Base-by-base conservation (phyloP, 2,888 invertebrate genomes). In the Cryptocheilus praepositus region DNA sequence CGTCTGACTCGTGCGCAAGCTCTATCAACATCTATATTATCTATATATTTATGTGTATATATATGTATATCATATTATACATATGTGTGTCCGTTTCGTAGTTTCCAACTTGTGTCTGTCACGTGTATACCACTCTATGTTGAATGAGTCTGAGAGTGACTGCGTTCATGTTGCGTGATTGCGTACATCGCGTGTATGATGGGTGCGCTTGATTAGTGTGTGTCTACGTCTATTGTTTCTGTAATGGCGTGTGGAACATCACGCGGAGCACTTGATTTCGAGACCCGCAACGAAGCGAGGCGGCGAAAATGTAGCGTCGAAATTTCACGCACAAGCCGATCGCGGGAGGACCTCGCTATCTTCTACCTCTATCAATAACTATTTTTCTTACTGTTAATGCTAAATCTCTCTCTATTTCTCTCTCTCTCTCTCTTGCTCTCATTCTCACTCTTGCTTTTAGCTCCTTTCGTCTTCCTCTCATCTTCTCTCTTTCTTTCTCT, bases 21-120 rank as follows among this genome's bases (percentile, higher is more conserved):
- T 57, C 57, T 28, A 45, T 59, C 57, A 53, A 21, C 19, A 55
- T 28, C 25, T 62, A 28, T 51, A 45, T 53, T 51, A 36, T 58
- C 53, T 43, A 67, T 62, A 67, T 72, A 65, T 64, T 60, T 67
- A 71, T 67, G 57, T 68, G 61, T 72, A 11, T 36, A 36, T 67
- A 59, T 68, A 63, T 72, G 36, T 36, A 36, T 36, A 36, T 36
- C 64, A 77, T 69, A 71, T 19, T 75, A 69, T 79, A 71, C 76
- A 73, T 77, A 69, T 63, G 45, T 61, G 55, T 55, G 55, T 55
- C 51, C 73, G 79, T 81, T 83, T 71, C 83, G 85, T 86, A 85
- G 85, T 87, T 88, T 88, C 88, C 88, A 89, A 89, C 89, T 89
- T 88, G 89, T 89, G 89, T 89, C 89, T 87, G 88, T 88, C 89